Percentiles rank a stretch among this genome's conserved stretches.
Conservation (phyloP, 2,888 invertebrate species). For the Tetranychus piercei region DNA sequence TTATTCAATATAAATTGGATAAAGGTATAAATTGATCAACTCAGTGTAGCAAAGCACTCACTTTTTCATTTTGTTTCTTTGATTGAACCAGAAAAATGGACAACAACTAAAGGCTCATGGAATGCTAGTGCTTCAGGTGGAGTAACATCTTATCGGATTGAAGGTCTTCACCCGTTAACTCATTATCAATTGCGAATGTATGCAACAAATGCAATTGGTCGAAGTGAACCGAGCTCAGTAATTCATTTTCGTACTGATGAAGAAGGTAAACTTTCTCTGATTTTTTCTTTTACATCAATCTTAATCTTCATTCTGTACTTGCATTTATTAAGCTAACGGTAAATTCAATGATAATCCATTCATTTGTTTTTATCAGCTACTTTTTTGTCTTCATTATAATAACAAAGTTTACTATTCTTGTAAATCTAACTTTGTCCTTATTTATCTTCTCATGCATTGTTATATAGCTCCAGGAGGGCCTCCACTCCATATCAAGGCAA, state of each 20-base stretch:
- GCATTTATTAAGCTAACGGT: too few species aligned
- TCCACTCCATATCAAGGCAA: constrained; percentile 31
- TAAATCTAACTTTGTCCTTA: too few species aligned
- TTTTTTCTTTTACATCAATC: background rate
- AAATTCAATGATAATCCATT: too few species aligned
- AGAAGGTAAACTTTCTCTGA: constrained; percentile 28
- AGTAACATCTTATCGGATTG: constrained; percentile 23
- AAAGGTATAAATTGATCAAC: background rate
- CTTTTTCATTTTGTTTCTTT: background rate
- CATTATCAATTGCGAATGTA: constrained; percentile 31
- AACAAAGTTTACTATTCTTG: too few species aligned
- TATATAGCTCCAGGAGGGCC: constrained; percentile 31
- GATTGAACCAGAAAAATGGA: constrained; percentile 3
- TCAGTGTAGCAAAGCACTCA: too few species aligned
- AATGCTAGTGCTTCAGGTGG: constrained; percentile 11
- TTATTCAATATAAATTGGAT: constrained; percentile 31
- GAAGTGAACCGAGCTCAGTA: constrained; percentile 30
- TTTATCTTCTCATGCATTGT: too few species aligned
- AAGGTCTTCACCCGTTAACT: constrained; percentile 31
- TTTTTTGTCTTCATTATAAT: too few species aligned
- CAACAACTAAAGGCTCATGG: background rate
- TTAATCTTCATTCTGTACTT: constrained; percentile 25
- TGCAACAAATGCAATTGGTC: constrained; percentile 33
- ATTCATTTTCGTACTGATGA: constrained; percentile 31
- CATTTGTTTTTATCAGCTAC: too few species aligned